Conservation (phyloP, 2,113 vertebrate species). For the Psammodynastes pulverulentus region DNA sequence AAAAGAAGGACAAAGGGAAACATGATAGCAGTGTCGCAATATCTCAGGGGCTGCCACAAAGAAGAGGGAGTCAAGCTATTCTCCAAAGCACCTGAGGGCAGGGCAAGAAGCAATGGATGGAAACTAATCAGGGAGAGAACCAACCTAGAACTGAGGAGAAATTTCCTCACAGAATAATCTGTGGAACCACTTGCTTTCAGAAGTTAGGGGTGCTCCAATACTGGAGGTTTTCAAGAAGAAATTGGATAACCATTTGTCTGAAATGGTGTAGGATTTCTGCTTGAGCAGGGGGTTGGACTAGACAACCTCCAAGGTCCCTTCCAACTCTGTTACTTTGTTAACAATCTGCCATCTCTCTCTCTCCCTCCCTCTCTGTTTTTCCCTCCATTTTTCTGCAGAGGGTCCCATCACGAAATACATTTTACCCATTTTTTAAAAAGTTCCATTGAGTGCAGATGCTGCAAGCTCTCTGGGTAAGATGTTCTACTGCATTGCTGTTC, state of each 20-base stretch:
- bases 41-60: not conserved
- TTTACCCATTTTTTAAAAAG: not conserved
- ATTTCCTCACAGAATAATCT: not conserved
- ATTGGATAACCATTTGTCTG: not conserved
- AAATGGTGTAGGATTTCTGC: not conserved
- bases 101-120: not conserved
- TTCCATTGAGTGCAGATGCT: not conserved
- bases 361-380: not conserved
- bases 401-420: not conserved
- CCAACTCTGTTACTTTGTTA: not conserved
- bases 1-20: not conserved
- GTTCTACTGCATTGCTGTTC: not conserved
- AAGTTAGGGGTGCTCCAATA: not conserved
- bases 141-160: not conserved
- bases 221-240: not conserved
- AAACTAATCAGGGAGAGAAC: not conserved
- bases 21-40: not conserved
- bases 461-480: not conserved
- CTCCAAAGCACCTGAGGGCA: not conserved
- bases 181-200: not conserved
- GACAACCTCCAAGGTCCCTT: not conserved
- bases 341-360: not conserved
- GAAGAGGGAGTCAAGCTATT: not conserved
- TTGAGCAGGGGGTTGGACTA: not conserved
- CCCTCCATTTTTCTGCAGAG: not conserved